These are phyloP conservation scores for Porites lutea DNA, from an alignment of 64 coral and sea anemone genomes.

Conservation along the genomic window DNA sequence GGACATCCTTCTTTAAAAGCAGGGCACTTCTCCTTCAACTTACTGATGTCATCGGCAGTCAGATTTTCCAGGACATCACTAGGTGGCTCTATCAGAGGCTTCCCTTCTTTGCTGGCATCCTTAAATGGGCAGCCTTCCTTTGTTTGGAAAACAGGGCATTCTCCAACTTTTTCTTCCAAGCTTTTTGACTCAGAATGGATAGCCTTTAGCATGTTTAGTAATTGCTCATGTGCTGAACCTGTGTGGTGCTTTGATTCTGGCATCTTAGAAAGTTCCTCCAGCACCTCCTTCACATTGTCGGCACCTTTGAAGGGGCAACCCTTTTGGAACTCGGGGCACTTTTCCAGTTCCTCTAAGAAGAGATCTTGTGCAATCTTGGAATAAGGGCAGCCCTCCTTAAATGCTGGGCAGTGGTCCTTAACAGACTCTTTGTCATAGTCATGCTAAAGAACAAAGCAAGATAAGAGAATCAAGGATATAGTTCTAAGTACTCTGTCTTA, in stretches of 20 bases:
- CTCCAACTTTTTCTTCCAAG: conserved; percentile 70
- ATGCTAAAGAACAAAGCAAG: background rate
- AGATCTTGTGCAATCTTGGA: conserved; percentile 67
- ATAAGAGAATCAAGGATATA: too few species aligned
- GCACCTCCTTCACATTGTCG: conserved; percentile 63
- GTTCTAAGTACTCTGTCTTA: too few species aligned
- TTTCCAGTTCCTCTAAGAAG: conserved; percentile 71
- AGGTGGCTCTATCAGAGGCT: conserved; percentile 74
- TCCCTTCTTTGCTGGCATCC: conserved; percentile 66
- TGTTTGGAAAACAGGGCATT: conserved; percentile 77
- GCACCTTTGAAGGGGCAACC: conserved; percentile 93
- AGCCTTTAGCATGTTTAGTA: conserved; percentile 64
- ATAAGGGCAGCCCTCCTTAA: conserved; percentile 94
- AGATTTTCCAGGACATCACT: conserved; percentile 27
- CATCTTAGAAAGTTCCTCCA: conserved; percentile 76
- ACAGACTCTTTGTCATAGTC: conserved; percentile 36
- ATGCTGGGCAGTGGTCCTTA: conserved; percentile 87
- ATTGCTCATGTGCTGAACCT: conserved; percentile 64
- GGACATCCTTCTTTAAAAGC: conserved; percentile 80
- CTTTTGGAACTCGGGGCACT: conserved; percentile 92
- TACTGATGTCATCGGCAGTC: conserved; percentile 37
- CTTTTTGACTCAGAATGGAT: conserved; percentile 67
- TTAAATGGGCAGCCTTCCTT: conserved; percentile 81
- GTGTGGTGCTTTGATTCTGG: conserved; percentile 74
- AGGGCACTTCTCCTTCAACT: conserved; percentile 71